phyloP scores from a whole-genome alignment of 30 jellyfish, hydroid and myxozoan genomes.

The Morbakka virulenta region DNA sequence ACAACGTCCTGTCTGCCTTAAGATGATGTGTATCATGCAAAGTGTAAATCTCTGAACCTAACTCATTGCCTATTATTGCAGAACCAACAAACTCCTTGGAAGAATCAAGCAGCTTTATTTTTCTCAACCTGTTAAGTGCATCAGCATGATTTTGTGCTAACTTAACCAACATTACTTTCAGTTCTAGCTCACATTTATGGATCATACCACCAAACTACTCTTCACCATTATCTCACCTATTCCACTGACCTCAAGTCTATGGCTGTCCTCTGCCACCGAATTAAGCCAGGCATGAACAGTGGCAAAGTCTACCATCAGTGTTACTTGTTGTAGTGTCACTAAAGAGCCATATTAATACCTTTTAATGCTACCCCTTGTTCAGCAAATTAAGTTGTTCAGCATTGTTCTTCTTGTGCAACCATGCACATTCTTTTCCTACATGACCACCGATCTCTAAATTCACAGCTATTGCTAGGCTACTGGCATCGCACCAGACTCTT shows the following conservation, averaged over 20 bases:
- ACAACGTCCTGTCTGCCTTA: no score
- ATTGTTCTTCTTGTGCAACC: conserved; percentile 30
- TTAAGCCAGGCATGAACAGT: no score
- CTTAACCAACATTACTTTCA: conserved; percentile 3
- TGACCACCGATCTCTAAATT: conserved; percentile 12
- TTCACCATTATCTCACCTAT: conserved; percentile 19
- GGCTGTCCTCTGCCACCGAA: no score
- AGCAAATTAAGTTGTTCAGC: conserved; percentile 23
- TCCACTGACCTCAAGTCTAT: no score
- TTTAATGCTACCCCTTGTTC: no score
- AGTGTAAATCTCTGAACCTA: no score
- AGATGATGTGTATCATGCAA: no score
- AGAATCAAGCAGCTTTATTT: conserved; percentile 9
- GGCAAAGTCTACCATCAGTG: conserved; percentile 12
- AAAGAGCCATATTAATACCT: conserved; percentile 28
- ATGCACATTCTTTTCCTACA: conserved; percentile 37
- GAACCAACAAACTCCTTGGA: no score
- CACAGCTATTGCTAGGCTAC: conserved; percentile 28
- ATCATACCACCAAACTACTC: background rate
- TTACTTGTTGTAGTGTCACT: conserved; percentile 5
- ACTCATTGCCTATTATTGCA: no score
- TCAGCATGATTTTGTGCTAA: no score
- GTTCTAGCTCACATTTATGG: background rate
- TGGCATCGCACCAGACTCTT: conserved; percentile 37
- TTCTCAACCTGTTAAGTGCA: conserved; percentile 13